Evolutionary conservation across 2,797 vertebrate species (phyloP).

Genomic region (Rallus crepitans): DNA sequence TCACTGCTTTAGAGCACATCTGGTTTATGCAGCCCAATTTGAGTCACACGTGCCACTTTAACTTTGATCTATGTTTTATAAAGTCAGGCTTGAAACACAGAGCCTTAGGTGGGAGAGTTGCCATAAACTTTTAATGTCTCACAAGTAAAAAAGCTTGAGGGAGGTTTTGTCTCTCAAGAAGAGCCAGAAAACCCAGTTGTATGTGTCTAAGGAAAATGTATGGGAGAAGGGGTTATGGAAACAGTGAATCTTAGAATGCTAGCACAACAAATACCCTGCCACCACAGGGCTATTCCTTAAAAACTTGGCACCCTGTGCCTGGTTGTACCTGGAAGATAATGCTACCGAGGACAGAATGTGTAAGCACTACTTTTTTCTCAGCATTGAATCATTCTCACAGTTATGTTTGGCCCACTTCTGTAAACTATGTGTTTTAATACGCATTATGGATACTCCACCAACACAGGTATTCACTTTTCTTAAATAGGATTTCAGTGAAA

Average conservation of each 20-base stretch:
- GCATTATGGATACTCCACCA: not conserved
- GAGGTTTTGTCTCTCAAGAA: not conserved
- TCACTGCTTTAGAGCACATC: not conserved
- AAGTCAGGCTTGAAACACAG: conserved; percentile 22
- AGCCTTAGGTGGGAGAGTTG: not conserved
- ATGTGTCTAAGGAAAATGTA: not conserved
- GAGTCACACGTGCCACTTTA: not conserved
- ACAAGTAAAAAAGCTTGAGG: not conserved
- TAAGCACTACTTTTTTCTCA: not conserved
- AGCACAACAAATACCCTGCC: not conserved
- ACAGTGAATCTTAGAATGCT: not conserved
- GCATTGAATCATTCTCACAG: not conserved
- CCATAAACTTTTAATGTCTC: not conserved
- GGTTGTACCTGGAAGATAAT: not conserved
- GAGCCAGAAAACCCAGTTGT: not conserved
- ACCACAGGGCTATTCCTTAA: not conserved
- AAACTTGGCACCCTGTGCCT: not conserved
- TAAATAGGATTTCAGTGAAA: conserved; percentile 51
- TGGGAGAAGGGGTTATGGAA: not conserved
- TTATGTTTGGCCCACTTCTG: not conserved
- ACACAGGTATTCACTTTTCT: conserved; percentile 23
- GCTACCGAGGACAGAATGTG: not conserved
- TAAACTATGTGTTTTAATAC: conserved; percentile 1
- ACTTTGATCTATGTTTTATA: not conserved
- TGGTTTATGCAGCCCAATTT: not conserved